These are phyloP conservation scores for Chrysolina americana DNA, from an alignment of 2,888 invertebrate genomes.

Conservation along the genomic window DNA sequence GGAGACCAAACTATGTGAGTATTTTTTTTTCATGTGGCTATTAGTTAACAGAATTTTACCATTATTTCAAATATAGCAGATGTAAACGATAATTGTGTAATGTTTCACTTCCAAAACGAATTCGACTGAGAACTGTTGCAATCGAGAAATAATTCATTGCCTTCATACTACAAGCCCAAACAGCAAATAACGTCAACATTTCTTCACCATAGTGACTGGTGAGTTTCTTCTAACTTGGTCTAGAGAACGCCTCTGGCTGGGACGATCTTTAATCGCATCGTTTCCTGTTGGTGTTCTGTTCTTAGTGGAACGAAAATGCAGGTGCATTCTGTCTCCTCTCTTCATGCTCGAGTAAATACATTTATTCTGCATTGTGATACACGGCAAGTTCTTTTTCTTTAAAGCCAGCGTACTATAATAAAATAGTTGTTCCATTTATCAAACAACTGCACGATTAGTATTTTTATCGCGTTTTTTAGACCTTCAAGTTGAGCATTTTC, in stretches of 20 bases:
- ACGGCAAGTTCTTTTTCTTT: constrained; percentile 2
- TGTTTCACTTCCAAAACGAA: too few species aligned
- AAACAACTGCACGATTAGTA: constrained; percentile 16
- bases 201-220: too few species aligned
- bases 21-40: too few species aligned
- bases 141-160: too few species aligned
- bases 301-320: constrained; percentile 51
- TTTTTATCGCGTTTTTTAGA: neutral
- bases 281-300: constrained; percentile 56
- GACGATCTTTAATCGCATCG: constrained; percentile 53
- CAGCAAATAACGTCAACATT: too few species aligned
- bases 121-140: too few species aligned
- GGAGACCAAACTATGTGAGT: too few species aligned
- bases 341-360: constrained; percentile 59
- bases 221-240: neutral
- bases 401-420: constrained; percentile 9
- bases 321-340: constrained; percentile 58
- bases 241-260: constrained; percentile 20
- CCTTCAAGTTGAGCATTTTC: neutral
- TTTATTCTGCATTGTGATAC: constrained; percentile 48
- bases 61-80: too few species aligned
- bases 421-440: constrained; percentile 9
- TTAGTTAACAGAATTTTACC: too few species aligned
- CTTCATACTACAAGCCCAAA: too few species aligned
- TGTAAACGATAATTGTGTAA: too few species aligned